Evolutionary conservation across 2,888 invertebrate species (phyloP).

Genomic region (Miltochrista miniata): DNA sequence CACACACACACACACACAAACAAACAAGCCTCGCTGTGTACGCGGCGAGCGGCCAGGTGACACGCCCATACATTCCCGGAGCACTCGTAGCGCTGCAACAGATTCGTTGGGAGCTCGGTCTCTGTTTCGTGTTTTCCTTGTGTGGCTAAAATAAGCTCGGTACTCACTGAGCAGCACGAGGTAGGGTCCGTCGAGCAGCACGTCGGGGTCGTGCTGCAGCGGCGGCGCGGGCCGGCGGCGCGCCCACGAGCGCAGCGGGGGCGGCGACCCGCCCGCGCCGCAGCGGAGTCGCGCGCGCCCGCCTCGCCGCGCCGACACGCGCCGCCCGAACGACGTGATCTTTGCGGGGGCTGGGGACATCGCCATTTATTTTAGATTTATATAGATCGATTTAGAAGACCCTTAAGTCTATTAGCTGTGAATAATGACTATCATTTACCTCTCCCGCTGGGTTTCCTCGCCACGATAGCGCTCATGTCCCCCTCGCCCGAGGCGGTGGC

Average conservation of each 20-base stretch:
- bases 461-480: conserved; percentile 89
- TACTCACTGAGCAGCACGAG: conserved; percentile 86
- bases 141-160: too few relatives aligned
- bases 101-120: too few relatives aligned
- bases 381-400: too few relatives aligned
- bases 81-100: too few relatives aligned
- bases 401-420: too few relatives aligned
- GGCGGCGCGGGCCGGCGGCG: conserved; percentile 85
- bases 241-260: conserved; percentile 88
- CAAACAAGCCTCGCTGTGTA: too few relatives aligned
- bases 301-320: conserved; percentile 85
- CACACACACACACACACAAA: too few relatives aligned
- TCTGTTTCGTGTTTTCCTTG: too few relatives aligned
- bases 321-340: conserved; percentile 91
- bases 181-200: conserved; percentile 76
- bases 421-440: conserved; percentile 61
- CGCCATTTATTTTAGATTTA: too few relatives aligned
- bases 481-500: conserved; percentile 87
- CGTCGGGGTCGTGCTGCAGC: conserved; percentile 63
- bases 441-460: conserved; percentile 88
- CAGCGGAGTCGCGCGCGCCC: conserved; percentile 86
- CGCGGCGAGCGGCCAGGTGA: too few relatives aligned
- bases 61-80: too few relatives aligned
- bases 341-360: conserved; percentile 88
- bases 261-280: conserved; percentile 87